Base-by-base conservation (phyloP, 1,140 invertebrate genomes). In the Ericerus pela region DNA sequence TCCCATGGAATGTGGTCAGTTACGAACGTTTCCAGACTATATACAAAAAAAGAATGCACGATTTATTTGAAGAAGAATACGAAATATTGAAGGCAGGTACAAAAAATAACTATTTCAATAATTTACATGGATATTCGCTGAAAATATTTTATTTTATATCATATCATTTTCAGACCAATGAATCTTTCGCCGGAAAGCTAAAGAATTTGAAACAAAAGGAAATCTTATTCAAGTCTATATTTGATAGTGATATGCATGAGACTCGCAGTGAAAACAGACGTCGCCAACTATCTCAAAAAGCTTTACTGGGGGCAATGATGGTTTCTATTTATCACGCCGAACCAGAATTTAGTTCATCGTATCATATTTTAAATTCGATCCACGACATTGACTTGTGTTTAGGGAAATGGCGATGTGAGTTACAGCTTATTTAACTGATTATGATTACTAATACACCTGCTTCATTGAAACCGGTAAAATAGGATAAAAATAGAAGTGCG, bases 351-450 rank as follows among this genome's bases (percentile, higher is more conserved):
- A 8, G 20, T 4, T 18, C 41, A 5, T 18, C 41, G 10, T 47
- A 47, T 14, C 41, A 47, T 24, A 47, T 47, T 24, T 24, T 47
- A 12, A 47, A 47, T 47, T 47, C 26, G 26, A 47, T 47, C 10
- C 8, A 24, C 41, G 41, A 47, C 26, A 22, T 47, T 5, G 41
- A 47, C 26, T 16, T 47, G 10, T 24, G 26, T 2, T 47, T 47
- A 24, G 26, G 20, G 8, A 47, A 47, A 22, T 47, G 41, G 41
- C 41, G 41, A 10, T 24, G 41, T 47, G 26, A 24, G 41, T 47
- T 16, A 16, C n/a, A n/a, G n/a, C n/a, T n/a, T n/a, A n/a, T n/a
- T n/a, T n/a, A n/a, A n/a, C n/a, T n/a, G n/a, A n/a, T n/a, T n/a
- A n/a, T n/a, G n/a, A n/a, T n/a, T n/a, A n/a, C n/a, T n/a, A n/a